phyloP scores from a whole-genome alignment of 2,797 vertebrate species.

The Ara ararauna region DNA sequence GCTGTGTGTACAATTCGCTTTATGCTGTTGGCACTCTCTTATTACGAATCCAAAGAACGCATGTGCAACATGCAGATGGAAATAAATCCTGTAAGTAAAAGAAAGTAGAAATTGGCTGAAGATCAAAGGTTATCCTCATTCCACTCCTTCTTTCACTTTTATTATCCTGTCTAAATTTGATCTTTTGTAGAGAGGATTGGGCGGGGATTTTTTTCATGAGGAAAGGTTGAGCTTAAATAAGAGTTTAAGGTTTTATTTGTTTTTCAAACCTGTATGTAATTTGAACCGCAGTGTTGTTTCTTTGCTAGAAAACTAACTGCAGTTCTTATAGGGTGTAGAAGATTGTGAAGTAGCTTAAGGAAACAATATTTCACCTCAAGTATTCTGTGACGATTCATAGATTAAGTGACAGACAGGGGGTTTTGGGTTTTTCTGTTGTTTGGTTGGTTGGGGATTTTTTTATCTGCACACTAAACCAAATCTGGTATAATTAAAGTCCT shows the following conservation, averaged over 20 bases:
- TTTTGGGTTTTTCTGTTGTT: neutral
- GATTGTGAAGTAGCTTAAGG: slow-evolving; percentile 10
- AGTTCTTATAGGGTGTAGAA: slow-evolving; percentile 1
- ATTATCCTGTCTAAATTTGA: slow-evolving; percentile 76
- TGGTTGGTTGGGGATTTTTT: neutral
- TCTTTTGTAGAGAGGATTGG: slow-evolving; percentile 51
- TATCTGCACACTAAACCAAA: neutral
- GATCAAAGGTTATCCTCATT: slow-evolving; percentile 79
- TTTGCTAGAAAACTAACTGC: slow-evolving; percentile 18
- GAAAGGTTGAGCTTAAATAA: slow-evolving; percentile 63
- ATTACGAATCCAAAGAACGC: slow-evolving; percentile 44
- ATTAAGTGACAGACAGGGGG: neutral
- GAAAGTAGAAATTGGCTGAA: slow-evolving; percentile 76
- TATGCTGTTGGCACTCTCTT: slow-evolving; percentile 8
- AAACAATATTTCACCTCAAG: slow-evolving; percentile 17
- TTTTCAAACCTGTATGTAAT: slow-evolving; percentile 49
- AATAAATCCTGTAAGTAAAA: slow-evolving; percentile 78
- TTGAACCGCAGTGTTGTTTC: slow-evolving; percentile 36
- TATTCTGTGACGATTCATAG: neutral
- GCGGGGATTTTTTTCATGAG: neutral
- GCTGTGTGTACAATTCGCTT: neutral
- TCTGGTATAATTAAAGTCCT: neutral
- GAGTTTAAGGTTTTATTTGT: slow-evolving; percentile 59
- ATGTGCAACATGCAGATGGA: slow-evolving; percentile 69
- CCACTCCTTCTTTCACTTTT: slow-evolving; percentile 74